Evolutionary conservation across 2,888 invertebrate species (phyloP).

Genomic region (Nephrocerus scutellatus): DNA sequence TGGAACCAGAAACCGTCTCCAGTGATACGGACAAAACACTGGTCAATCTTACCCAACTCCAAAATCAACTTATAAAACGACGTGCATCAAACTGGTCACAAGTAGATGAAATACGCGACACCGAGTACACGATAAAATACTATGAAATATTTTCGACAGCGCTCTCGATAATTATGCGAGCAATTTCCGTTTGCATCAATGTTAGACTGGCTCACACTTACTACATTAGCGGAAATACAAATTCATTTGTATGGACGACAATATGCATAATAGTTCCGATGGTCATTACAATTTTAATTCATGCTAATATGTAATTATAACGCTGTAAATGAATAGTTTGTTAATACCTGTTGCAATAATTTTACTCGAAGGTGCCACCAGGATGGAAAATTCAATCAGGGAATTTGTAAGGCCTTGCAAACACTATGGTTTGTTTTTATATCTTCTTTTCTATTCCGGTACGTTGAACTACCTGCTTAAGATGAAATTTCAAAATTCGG

Average conservation of each 20-base stretch:
- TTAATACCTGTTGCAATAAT: neutral
- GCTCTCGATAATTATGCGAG: slow-evolving; percentile 32
- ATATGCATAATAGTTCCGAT: slow-evolving; percentile 34
- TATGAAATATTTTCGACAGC: slow-evolving; percentile 30
- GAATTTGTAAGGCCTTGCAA: slow-evolving; percentile 22
- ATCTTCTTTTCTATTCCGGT: slow-evolving; percentile 35
- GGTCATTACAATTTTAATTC: slow-evolving; percentile 33
- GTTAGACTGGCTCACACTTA: slow-evolving; percentile 31
- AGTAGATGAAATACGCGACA: slow-evolving; percentile 12
- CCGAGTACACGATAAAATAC: slow-evolving; percentile 22
- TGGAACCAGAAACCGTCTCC: too few species aligned
- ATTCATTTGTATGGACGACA: slow-evolving; percentile 35
- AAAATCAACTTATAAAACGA: too few species aligned
- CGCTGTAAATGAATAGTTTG: neutral
- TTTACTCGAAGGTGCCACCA: slow-evolving; percentile 28
- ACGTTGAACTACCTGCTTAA: slow-evolving; percentile 1
- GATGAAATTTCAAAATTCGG: too few species aligned
- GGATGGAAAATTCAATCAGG: slow-evolving; percentile 28
- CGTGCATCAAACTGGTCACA: too few species aligned
- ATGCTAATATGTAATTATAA: slow-evolving; percentile 34
- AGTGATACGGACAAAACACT: too few species aligned
- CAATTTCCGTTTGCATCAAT: slow-evolving; percentile 31
- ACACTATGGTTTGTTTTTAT: slow-evolving; percentile 28
- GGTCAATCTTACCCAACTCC: too few species aligned
- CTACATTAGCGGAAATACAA: slow-evolving; percentile 27